Conservation (phyloP, 2,888 invertebrate genomes). For the Norana najaformis region DNA sequence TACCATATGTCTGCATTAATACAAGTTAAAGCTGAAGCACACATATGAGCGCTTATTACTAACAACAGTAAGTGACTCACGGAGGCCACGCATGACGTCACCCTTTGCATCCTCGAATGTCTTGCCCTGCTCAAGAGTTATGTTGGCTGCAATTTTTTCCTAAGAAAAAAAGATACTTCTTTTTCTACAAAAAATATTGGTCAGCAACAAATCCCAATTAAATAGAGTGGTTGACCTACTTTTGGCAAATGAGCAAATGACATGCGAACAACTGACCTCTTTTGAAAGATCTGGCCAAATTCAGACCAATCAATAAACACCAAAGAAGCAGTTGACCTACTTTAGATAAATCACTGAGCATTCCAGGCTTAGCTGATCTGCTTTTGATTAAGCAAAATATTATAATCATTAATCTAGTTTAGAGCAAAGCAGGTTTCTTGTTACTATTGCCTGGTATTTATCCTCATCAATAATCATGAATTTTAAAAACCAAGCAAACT, state of each 20-base stretch:
- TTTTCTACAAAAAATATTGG: neutral
- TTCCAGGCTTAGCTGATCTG: neutral
- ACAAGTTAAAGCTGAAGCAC: neutral
- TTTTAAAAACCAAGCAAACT: no score
- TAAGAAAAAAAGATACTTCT: slow-evolving; percentile 49
- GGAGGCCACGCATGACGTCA: slow-evolving; percentile 93
- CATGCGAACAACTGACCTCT: neutral
- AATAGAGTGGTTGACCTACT: neutral
- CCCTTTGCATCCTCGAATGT: slow-evolving; percentile 96
- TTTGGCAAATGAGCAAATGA: neutral
- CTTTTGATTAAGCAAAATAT: neutral
- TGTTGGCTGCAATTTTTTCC: slow-evolving; percentile 84
- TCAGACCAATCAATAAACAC: neutral
- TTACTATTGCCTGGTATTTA: no score
- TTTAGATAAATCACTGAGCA: neutral
- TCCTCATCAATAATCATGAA: neutral
- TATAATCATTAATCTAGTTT: neutral
- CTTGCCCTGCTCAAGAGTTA: slow-evolving; percentile 95
- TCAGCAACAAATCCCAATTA: neutral
- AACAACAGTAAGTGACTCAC: slow-evolving; percentile 64
- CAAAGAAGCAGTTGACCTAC: neutral
- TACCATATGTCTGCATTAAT: no score
- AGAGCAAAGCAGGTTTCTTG: neutral
- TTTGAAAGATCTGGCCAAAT: neutral
- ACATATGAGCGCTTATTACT: neutral